These are phyloP conservation scores for Miltochrista miniata DNA, from an alignment of 2,888 invertebrate species.

Conservation along the genomic window DNA sequence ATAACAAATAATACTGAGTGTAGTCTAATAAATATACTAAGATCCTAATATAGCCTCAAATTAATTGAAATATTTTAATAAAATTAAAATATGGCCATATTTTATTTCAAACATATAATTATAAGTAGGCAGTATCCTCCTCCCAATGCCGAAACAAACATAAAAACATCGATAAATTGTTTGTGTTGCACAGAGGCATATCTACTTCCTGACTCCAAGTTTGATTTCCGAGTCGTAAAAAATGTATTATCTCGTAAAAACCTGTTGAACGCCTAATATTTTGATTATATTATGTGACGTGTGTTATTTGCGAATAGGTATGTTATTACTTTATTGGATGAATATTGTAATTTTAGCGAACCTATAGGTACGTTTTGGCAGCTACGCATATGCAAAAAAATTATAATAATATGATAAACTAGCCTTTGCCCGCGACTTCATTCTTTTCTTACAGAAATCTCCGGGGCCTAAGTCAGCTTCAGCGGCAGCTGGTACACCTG, in stretches of 20 bases:
- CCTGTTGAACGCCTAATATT: conserved; percentile 24
- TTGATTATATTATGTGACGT: conserved; percentile 35
- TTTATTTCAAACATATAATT: background rate
- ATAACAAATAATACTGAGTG: too few species aligned
- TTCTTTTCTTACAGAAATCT: too few species aligned
- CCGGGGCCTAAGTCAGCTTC: too few species aligned
- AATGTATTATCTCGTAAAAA: conserved; percentile 9
- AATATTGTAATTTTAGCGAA: conserved; percentile 45
- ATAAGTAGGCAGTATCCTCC: background rate
- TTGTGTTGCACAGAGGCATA: conserved; percentile 1
- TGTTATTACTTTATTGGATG: conserved; percentile 48
- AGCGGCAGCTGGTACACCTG: too few species aligned
- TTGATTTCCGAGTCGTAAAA: conserved; percentile 18
- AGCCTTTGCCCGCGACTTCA: too few species aligned
- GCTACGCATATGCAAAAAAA: too few species aligned
- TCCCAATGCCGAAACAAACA: background rate
- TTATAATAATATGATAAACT: too few species aligned
- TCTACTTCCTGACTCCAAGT: conserved; percentile 7
- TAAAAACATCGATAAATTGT: conserved; percentile 2
- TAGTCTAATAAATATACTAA: too few species aligned
- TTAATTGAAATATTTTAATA: too few species aligned
- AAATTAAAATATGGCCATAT: conserved; percentile 5
- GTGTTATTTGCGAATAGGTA: conserved; percentile 42
- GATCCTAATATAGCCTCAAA: too few species aligned
- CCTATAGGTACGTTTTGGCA: too few species aligned